phyloP scores from a whole-genome alignment of 1,140 invertebrate species.

The Teleopsis dalmanni region DNA sequence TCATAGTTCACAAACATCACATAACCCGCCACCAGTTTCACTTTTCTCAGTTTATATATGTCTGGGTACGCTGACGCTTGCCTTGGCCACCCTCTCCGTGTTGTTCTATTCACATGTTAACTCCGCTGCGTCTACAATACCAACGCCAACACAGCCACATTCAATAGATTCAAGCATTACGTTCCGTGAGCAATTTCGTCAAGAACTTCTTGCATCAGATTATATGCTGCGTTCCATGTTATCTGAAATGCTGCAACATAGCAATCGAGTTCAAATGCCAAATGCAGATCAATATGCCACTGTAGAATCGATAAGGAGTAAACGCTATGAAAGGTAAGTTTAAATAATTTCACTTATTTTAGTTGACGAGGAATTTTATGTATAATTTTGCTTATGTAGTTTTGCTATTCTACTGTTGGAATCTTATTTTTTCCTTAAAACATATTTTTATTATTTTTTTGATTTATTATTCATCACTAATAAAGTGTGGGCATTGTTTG shows the following conservation, averaged over 20 bases:
- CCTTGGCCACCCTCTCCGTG: slow-evolving; percentile 30
- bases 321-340: no score
- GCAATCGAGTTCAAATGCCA: neutral
- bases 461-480: no score
- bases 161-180: neutral
- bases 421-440: no score
- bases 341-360: no score
- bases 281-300: slow-evolving; percentile 1
- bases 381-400: no score
- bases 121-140: neutral
- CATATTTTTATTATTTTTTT: no score
- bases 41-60: slow-evolving; percentile 30
- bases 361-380: no score
- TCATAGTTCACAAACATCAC: neutral
- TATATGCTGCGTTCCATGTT: slow-evolving; percentile 11
- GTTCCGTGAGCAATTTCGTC: slow-evolving; percentile 13
- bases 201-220: slow-evolving; percentile 12
- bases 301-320: neutral
- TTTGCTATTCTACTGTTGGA: no score
- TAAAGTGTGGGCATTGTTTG: no score
- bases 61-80: slow-evolving; percentile 27
- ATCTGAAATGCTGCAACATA: neutral
- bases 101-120: slow-evolving; percentile 29
- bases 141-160: neutral
- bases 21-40: slow-evolving; percentile 10